Percentiles rank a stretch among this genome's conserved stretches.
Evolutionary conservation across 2,113 vertebrate species (phyloP).

Genomic region (Pseudonaja textilis): DNA sequence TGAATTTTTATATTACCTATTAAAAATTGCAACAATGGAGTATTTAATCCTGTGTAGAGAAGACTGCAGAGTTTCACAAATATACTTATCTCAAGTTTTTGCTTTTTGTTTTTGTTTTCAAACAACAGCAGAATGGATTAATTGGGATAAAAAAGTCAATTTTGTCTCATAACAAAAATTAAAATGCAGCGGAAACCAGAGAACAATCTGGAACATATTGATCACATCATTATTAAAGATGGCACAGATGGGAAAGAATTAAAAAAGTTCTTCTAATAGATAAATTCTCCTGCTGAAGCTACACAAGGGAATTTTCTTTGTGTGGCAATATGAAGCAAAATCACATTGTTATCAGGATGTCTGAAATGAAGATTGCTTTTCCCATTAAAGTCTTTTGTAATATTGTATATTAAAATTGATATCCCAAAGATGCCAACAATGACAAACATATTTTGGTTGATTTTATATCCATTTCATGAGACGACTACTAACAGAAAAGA

Average conservation of each 20-base stretch:
- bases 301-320: neutral
- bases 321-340: neutral
- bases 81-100: neutral
- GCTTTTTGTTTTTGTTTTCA: neutral
- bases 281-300: neutral
- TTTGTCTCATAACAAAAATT: slow-evolving; percentile 1
- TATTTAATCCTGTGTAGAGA: neutral
- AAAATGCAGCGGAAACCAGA: neutral
- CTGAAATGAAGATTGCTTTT: neutral
- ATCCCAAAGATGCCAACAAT: neutral
- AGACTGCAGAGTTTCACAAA: neutral
- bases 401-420: neutral
- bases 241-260: neutral
- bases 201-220: slow-evolving; percentile 6
- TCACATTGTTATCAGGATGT: neutral
- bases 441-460: neutral
- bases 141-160: neutral
- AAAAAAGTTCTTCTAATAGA: neutral
- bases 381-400: neutral
- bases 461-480: neutral
- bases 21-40: neutral
- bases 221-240: slow-evolving; percentile 7
- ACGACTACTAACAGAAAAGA: neutral
- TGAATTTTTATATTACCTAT: neutral
- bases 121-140: neutral